Conservation (phyloP, 2,888 invertebrate genomes). For the Eucera pruinosa region DNA sequence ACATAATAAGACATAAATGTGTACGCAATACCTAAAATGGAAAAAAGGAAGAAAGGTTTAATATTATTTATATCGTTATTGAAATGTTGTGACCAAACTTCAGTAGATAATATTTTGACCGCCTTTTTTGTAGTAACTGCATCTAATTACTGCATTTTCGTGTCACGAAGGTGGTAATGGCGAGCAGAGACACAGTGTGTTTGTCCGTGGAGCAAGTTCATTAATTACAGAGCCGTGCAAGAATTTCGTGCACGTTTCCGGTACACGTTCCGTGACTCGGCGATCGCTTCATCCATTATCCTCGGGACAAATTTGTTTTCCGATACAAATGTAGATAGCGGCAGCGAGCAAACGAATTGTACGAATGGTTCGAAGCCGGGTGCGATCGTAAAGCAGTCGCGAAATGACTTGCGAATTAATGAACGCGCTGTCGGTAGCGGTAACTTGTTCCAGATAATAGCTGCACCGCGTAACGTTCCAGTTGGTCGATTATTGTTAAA, state of each 20-base stretch:
- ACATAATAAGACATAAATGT: not conserved
- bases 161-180: conserved; percentile 19
- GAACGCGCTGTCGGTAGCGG: conserved; percentile 60
- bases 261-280: conserved; percentile 71
- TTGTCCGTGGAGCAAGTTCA: conserved; percentile 67
- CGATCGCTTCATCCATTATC: conserved; percentile 81
- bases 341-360: conserved; percentile 55
- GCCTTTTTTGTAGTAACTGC: conserved; percentile 23
- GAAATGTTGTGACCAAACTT: conserved; percentile 11
- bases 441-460: conserved; percentile 54
- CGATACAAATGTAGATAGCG: conserved; percentile 75
- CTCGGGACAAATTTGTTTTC: conserved; percentile 81
- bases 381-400: conserved; percentile 74
- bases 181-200: conserved; percentile 44
- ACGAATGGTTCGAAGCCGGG: conserved; percentile 67
- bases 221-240: conserved; percentile 75
- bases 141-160: conserved; percentile 53
- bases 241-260: conserved; percentile 72
- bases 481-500: conserved; percentile 47
- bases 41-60: not conserved
- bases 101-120: conserved; percentile 13
- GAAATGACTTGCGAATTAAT: conserved; percentile 78
- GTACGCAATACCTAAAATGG: not conserved
- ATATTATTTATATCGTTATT: not conserved
- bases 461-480: conserved; percentile 35